Conservation (phyloP, 2,797 vertebrate genomes). For the Sebastes melanostomus region DNA sequence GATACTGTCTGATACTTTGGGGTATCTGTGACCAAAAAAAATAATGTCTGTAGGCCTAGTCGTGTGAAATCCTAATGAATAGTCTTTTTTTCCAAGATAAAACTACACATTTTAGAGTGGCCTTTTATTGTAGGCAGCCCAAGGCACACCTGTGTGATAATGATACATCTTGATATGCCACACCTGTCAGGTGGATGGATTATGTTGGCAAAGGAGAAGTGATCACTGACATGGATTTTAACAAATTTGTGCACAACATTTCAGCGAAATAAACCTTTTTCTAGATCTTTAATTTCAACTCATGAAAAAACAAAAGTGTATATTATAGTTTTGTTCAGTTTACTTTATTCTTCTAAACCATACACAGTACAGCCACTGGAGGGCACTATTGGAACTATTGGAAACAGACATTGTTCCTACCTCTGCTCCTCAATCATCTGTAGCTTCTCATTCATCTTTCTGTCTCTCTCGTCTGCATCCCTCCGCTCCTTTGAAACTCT, state of each 20-base stretch:
- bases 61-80: not conserved
- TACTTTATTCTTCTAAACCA: not conserved
- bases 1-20: not conserved
- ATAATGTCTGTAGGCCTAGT: not conserved
- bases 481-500: conserved; percentile 77
- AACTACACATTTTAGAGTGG: not conserved
- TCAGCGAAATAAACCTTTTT: not conserved
- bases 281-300: not conserved
- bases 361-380: conserved; percentile 11
- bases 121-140: not conserved
- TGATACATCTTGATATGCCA: not conserved
- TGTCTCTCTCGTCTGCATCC: conserved; percentile 83
- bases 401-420: conserved; percentile 46
- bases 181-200: not conserved
- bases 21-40: not conserved
- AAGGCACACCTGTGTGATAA: not conserved
- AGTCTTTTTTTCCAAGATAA: not conserved
- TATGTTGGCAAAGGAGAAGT: not conserved
- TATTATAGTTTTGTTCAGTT: not conserved
- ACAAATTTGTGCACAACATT: not conserved
- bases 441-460: conserved; percentile 85
- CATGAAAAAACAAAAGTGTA: not conserved
- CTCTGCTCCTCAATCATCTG: conserved; percentile 83
- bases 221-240: not conserved
- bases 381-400: not conserved